A percentile compares a stretch with the other conserved stretches of the same genome.
Evolutionary conservation across 1,140 invertebrate species (phyloP).

Genomic region (Plodia interpunctella): DNA sequence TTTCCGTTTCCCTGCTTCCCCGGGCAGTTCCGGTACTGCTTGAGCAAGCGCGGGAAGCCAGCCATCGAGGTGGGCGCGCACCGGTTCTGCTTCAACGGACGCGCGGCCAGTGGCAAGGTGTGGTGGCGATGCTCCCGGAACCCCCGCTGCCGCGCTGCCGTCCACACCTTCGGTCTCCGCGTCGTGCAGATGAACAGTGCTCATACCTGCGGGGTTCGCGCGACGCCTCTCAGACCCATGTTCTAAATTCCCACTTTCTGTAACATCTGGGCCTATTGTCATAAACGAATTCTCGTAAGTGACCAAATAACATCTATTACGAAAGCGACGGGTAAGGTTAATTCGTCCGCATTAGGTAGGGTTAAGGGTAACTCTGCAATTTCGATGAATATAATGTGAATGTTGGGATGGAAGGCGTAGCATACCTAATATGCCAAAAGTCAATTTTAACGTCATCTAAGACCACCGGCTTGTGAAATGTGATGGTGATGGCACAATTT

Average conservation of each 20-base stretch:
- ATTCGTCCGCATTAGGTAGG: background rate
- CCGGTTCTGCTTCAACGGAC: constrained; percentile 69
- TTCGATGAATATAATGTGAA: background rate
- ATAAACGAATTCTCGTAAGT: background rate
- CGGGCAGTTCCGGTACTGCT: constrained; percentile 68
- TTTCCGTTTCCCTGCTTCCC: constrained; percentile 70
- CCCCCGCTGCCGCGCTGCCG: constrained; percentile 64
- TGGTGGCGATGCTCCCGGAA: constrained; percentile 73
- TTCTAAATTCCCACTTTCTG: constrained; percentile 35
- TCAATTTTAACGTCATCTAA: constrained; percentile 33
- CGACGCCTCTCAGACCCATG: constrained; percentile 65
- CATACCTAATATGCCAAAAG: constrained; percentile 7
- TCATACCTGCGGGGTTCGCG: constrained; percentile 67
- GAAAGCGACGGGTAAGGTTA: background rate
- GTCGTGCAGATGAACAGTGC: constrained; percentile 71
- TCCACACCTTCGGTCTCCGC: constrained; percentile 66
- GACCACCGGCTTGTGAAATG: constrained; percentile 46
- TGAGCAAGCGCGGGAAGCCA: constrained; percentile 69
- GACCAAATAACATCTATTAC: constrained; percentile 19
- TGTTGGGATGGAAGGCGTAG: background rate
- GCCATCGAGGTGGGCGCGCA: constrained; percentile 69
- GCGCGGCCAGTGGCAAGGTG: constrained; percentile 69
- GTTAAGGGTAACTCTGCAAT: background rate
- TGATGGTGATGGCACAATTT: constrained; percentile 48
- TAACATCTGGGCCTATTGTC: background rate